These are phyloP conservation scores for Torymus aiolomorphi DNA, from an alignment of 2,888 invertebrate species.

Conservation along the genomic window DNA sequence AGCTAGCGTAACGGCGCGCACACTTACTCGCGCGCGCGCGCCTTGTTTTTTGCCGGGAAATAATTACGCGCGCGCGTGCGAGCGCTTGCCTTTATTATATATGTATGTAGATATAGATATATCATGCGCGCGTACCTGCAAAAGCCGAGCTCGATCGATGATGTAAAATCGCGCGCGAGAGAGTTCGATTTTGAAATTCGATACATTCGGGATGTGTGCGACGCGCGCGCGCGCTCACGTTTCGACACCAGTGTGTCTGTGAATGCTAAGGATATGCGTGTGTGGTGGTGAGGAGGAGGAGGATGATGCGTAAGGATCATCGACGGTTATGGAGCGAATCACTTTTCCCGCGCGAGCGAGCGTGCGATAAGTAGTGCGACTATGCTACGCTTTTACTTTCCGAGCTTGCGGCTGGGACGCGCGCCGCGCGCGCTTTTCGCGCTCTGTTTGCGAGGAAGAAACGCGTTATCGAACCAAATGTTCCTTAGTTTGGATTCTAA, in stretches of 20 bases:
- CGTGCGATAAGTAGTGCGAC: too few species aligned
- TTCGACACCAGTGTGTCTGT: neutral
- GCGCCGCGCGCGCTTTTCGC: too few species aligned
- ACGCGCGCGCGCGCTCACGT: neutral
- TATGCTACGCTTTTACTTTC: too few species aligned
- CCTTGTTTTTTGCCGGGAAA: conserved; percentile 14
- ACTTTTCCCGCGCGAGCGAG: too few species aligned
- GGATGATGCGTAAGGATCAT: neutral
- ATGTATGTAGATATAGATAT: neutral
- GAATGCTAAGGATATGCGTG: conserved; percentile 1
- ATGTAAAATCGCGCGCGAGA: conserved; percentile 33
- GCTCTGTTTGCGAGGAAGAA: too few species aligned
- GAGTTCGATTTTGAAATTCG: conserved; percentile 25
- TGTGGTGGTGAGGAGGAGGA: neutral
- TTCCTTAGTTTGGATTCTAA: too few species aligned
- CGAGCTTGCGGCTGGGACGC: too few species aligned
- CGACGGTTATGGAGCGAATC: too few species aligned
- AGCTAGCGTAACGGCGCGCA: neutral
- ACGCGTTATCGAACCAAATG: too few species aligned
- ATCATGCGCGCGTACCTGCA: neutral
- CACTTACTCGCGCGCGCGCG: neutral
- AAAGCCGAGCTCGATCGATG: neutral
- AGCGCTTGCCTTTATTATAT: neutral
- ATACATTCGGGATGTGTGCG: conserved; percentile 5
- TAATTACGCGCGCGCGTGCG: neutral